Evolutionary conservation across 2,797 vertebrate genomes (phyloP), one percentile per base, ranked within the genome.

Genomic region (Leptoclinus maculatus): DNA sequence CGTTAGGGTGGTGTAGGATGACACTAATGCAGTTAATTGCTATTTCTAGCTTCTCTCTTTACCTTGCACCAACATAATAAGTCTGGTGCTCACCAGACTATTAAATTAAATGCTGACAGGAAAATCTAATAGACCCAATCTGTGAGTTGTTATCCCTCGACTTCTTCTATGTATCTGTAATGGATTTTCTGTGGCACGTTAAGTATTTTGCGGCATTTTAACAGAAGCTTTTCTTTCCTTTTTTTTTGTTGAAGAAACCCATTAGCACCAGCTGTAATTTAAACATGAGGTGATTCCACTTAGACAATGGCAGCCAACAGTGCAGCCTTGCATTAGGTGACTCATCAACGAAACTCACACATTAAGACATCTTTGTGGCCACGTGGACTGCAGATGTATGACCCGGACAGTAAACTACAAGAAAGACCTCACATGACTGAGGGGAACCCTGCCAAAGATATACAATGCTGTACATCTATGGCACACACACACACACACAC

Each of bases 321-420:
- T n/a, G 23, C 60, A 80, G 68, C 41, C 17, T 4, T 17, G 32
- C 67, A 70, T 43, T n/a, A 41, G 56, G 41, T 70, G 47, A 91
- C 57, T 74, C 56, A 81, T 71, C 41, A 72, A 76, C 49, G n/a
- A 57, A 60, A 68, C 59, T 45, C 36, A 70, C 65, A 57, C 49
- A 10, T 72, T 25, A 19, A 19, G 66, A 67, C 38, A 39, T 74
- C 62, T 65, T 25, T 39, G 12, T 25, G 60, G 51, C 70, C 78
- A 86, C 75, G 38, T 82, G 54, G 71, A 34, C 63, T 64, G 12
- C 72, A 88, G 82, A 90, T 82, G 83, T 73, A 11, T 60, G 80
- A 83, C 60, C 68, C 71, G 41, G 67, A 73, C 54, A 68, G 67
- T 80, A 82, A 87, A 77, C 77, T 66, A 79, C 70, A 79, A 58